Base-by-base conservation (phyloP, 2,797 vertebrate species). In the Leptoclinus maculatus region DNA sequence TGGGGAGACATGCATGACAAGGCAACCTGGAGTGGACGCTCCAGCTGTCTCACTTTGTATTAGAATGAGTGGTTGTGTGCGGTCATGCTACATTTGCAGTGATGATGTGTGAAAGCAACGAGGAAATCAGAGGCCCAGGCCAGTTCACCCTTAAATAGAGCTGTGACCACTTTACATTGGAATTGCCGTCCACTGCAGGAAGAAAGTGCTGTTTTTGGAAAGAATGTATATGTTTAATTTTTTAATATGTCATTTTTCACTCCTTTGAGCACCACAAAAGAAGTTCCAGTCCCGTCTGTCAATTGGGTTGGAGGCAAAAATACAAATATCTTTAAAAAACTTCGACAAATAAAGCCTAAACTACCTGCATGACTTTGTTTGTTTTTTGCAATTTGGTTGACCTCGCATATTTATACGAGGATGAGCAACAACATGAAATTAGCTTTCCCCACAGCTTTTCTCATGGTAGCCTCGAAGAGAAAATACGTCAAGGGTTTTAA, bases 11-110 rank as follows among this genome's bases (percentile, higher is more conserved):
- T 41, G 73, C 47, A 47, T 72, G 67, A 73, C 74, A 72, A 74
- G 60, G 66, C 62, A 72, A 80, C 72, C 79, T 76, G 75, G 68
- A 76, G 83, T 74, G 80, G 83, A 84, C 77, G 38, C 76, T 79
- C 43, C 70, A 66, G 77, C 80, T 85, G 83, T 81, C 47, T 88
- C 85, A 78, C 60, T 82, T 79, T 79, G 68, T 64, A 21, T 79
- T 66, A 71, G 51, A 63, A 34, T 57, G 66, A 84, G 59, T 53
- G 39, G 64, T 62, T 63, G 58, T 76, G 70, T 62, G 54, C 71
- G 72, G 68, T 78, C 67, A 53, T 36, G 27, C 59, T n/a, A 63
- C 3, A 38, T 67, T 74, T 45, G 16, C 58, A 57, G 62, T 19
- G 39, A 62, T 19, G 58, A 75, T 16, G 56, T 47, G 38, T 69